Conservation (phyloP, 2,113 vertebrate genomes). For the Psilopsiagon aurifrons region DNA sequence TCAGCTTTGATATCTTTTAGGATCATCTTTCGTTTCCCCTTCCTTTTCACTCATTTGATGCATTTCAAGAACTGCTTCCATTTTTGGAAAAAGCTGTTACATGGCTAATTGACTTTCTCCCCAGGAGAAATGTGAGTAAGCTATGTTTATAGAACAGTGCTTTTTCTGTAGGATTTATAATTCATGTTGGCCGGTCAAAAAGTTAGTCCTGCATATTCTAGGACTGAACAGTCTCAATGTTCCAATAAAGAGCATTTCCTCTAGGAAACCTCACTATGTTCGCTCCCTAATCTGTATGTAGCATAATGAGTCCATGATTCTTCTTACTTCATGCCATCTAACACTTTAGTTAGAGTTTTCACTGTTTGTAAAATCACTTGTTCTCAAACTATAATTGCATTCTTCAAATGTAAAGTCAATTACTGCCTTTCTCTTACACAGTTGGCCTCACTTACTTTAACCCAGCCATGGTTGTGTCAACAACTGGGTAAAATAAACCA, state of each 20-base stretch:
- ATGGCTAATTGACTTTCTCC: neutral
- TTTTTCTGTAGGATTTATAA: neutral
- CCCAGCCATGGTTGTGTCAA: neutral
- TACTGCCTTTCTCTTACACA: neutral
- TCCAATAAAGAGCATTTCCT: neutral
- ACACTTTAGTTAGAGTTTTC: neutral
- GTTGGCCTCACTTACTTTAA: neutral
- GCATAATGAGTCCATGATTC: neutral
- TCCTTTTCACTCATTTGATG: neutral
- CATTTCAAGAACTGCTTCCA: neutral
- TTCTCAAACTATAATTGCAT: neutral
- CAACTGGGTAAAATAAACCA: neutral
- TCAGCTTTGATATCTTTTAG: neutral
- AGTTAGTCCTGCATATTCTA: neutral
- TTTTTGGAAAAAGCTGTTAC: neutral
- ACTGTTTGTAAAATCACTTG: neutral
- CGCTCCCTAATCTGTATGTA: neutral
- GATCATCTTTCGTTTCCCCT: neutral
- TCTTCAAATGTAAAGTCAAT: neutral
- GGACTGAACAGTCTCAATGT: neutral
- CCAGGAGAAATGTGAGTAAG: neutral
- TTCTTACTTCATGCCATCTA: neutral
- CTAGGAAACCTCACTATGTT: neutral
- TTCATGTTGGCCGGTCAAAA: neutral
- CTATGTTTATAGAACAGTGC: neutral